Evolutionary conservation across 2,888 invertebrate species (phyloP).

Genomic region (Osedax frankpressi): DNA sequence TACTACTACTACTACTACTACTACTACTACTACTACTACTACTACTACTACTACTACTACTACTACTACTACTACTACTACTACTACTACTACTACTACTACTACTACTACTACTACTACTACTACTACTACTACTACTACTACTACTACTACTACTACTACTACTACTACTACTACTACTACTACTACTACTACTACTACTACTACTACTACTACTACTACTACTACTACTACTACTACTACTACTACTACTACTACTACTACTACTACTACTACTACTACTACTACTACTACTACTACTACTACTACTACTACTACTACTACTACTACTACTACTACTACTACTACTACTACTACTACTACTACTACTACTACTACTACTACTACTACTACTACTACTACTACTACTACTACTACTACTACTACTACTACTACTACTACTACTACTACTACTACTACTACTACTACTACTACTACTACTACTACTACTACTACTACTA

Average conservation of each 20-base stretch:
- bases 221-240: background rate
- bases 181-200: conserved; percentile 6
- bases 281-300: conserved; percentile 9
- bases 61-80: conserved; percentile 11
- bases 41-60: conserved; percentile 10
- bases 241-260: conserved; percentile 10
- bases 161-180: conserved; percentile 9
- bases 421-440: conserved; percentile 9
- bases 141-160: conserved; percentile 11
- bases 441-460: conserved; percentile 10
- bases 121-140: conserved; percentile 10
- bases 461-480: conserved; percentile 11
- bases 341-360: conserved; percentile 9
- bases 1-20: conserved; percentile 9
- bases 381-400: conserved; percentile 12
- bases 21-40: conserved; percentile 9
- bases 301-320: conserved; percentile 11
- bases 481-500: conserved; percentile 9
- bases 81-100: conserved; percentile 9
- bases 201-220: background rate
- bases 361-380: conserved; percentile 9
- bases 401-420: conserved; percentile 9
- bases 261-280: conserved; percentile 9
- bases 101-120: conserved; percentile 9
- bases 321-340: conserved; percentile 10